phyloP scores from a whole-genome alignment of 2,797 vertebrate genomes.

The Tenualosa ilisha region DNA sequence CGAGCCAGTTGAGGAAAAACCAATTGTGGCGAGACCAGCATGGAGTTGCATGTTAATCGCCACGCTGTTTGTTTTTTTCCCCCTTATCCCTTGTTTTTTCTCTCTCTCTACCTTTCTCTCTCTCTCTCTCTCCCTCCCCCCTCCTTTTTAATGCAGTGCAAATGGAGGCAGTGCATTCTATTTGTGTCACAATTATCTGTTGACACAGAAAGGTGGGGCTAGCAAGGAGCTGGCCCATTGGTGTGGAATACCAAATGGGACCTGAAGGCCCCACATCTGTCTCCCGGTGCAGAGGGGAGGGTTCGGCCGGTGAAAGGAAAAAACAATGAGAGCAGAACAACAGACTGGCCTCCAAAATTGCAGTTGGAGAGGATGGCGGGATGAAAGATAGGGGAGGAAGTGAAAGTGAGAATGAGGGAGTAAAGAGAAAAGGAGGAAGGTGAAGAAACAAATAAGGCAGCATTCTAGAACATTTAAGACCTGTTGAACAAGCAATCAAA shows the following conservation, averaged over 20 bases:
- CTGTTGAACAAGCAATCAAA: too few relatives aligned
- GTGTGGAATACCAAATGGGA: slow-evolving; percentile 66
- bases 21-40: slow-evolving; percentile 47
- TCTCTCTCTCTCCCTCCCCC: not conserved
- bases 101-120: not conserved
- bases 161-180: slow-evolving; percentile 62
- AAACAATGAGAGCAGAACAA: not conserved
- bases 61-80: slow-evolving; percentile 41
- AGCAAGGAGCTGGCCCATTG: slow-evolving; percentile 50
- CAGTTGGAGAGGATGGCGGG: not conserved
- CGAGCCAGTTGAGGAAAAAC: slow-evolving; percentile 53
- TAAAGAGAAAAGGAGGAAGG: not conserved
- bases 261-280: slow-evolving; percentile 51
- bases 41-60: slow-evolving; percentile 67
- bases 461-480: not conserved
- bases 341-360: not conserved
- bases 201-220: slow-evolving; percentile 62
- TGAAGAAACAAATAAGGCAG: not conserved
- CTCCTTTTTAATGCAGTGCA: slow-evolving; percentile 60
- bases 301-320: not conserved
- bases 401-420: not conserved
- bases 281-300: slow-evolving; percentile 30
- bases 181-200: slow-evolving; percentile 71
- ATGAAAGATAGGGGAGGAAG: not conserved
- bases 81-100: slow-evolving; percentile 25